Conservation (phyloP, 2,888 invertebrate species). For the Oeneis ivallda region DNA sequence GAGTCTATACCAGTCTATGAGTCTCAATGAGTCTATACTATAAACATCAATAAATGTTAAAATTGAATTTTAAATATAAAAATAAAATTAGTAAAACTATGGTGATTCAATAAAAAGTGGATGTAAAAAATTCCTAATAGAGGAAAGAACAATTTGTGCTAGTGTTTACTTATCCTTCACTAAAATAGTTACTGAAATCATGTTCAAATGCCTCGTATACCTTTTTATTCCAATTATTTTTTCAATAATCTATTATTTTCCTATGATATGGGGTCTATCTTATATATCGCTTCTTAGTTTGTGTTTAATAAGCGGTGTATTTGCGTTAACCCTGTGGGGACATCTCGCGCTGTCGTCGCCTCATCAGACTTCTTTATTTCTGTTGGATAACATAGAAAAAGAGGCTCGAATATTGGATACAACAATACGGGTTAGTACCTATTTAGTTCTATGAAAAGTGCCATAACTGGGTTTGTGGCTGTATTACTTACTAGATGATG, state of each 20-base stretch:
- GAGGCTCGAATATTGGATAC: constrained; percentile 83
- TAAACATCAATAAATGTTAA: constrained; percentile 14
- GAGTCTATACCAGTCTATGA: no score
- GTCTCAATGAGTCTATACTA: no score
- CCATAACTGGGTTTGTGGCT: neutral
- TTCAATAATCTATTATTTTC: constrained; percentile 61
- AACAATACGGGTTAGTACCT: constrained; percentile 79
- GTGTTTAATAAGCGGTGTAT: constrained; percentile 55
- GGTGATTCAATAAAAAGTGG: constrained; percentile 23
- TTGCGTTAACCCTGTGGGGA: constrained; percentile 79
- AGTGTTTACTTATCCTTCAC: constrained; percentile 6
- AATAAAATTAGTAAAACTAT: neutral
- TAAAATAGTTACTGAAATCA: constrained; percentile 44
- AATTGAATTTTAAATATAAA: neutral
- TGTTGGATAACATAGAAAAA: constrained; percentile 82
- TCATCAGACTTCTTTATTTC: constrained; percentile 83
- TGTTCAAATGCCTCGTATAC: constrained; percentile 60
- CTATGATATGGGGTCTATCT: constrained; percentile 57
- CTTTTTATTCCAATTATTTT: constrained; percentile 55
- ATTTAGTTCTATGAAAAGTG: constrained; percentile 1
- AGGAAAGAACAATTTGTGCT: neutral
- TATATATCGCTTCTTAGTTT: constrained; percentile 59
- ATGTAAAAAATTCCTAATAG: neutral
- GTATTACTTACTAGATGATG: no score
- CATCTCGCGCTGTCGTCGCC: constrained; percentile 84